A percentile compares a stretch with the other conserved stretches of the same genome.
phyloP scores from a whole-genome alignment of 2,888 invertebrate species.

The Plebejus anna region DNA sequence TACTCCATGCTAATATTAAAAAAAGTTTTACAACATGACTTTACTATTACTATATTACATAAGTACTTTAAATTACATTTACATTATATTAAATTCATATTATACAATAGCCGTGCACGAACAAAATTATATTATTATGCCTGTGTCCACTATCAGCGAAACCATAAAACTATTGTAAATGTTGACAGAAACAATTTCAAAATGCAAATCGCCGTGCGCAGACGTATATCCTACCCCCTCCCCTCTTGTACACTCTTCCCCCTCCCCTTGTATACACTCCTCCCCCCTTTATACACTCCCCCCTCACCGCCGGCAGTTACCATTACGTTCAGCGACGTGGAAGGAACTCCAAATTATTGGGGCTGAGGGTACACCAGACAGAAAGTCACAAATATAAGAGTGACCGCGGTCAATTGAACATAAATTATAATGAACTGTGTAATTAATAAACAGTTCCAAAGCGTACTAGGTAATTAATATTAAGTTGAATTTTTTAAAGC shows the following conservation, averaged over 20 bases:
- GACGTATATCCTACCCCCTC: background rate
- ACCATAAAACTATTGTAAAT: conserved; percentile 13
- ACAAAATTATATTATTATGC: background rate
- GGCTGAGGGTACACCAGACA: conserved; percentile 38
- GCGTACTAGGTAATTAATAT: no score
- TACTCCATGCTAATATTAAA: no score
- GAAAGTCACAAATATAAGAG: conserved; percentile 25
- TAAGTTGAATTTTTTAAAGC: no score
- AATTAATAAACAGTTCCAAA: no score
- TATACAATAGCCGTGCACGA: background rate
- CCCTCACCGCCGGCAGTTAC: conserved; percentile 49
- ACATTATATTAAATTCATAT: background rate
- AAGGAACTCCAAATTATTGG: conserved; percentile 64
- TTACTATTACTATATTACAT: no score
- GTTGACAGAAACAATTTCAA: conserved; percentile 15
- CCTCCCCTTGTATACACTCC: conserved; percentile 1
- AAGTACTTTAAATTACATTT: no score
- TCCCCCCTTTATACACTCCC: conserved; percentile 53
- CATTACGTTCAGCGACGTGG: conserved; percentile 59
- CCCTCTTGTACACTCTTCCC: no score
- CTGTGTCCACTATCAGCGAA: conserved; percentile 1
- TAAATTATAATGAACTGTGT: no score
- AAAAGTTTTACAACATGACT: no score
- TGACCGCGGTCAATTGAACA: no score
- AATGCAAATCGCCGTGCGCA: background rate